These are phyloP conservation scores for Siphlonurus alternatus DNA, from an alignment of 2,888 invertebrate species.

Conservation along the genomic window DNA sequence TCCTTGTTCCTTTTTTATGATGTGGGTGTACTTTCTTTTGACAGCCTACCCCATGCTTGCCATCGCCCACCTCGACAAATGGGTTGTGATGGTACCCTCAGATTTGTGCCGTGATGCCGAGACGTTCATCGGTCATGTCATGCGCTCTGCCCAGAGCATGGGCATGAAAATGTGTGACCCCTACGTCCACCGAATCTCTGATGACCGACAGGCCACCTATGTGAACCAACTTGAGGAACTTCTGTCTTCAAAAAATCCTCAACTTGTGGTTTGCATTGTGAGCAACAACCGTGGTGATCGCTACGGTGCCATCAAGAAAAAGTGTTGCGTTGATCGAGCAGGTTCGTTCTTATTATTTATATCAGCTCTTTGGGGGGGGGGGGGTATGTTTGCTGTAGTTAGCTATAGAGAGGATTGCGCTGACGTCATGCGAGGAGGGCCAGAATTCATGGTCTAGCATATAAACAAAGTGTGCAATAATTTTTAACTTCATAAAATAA, in stretches of 20 bases:
- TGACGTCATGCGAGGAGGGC: no score
- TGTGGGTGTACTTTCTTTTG: constrained; percentile 6
- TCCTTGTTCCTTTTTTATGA: not conserved
- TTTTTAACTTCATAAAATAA: no score
- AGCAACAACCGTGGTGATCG: constrained; percentile 29
- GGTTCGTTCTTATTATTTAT: no score
- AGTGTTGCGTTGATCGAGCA: constrained; percentile 16
- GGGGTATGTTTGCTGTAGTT: no score
- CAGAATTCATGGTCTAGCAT: no score
- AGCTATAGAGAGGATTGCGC: no score
- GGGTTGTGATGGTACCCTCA: constrained; percentile 13
- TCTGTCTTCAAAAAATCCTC: constrained; percentile 14
- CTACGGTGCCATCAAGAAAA: constrained; percentile 35
- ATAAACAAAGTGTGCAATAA: no score
- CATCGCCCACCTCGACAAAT: constrained; percentile 11
- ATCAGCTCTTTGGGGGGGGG: no score
- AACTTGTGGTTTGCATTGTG: constrained; percentile 28
- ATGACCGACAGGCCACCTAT: constrained; percentile 10
- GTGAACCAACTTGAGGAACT: constrained; percentile 8
- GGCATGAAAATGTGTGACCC: constrained; percentile 3
- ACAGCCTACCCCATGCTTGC: constrained; percentile 12
- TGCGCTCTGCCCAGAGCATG: constrained; percentile 7
- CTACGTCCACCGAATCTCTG: constrained; percentile 5
- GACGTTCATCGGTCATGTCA: constrained; percentile 6
- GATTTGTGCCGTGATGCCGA: constrained; percentile 3